phyloP scores from a whole-genome alignment of 1,140 invertebrate species.

The Penaeus indicus region DNA sequence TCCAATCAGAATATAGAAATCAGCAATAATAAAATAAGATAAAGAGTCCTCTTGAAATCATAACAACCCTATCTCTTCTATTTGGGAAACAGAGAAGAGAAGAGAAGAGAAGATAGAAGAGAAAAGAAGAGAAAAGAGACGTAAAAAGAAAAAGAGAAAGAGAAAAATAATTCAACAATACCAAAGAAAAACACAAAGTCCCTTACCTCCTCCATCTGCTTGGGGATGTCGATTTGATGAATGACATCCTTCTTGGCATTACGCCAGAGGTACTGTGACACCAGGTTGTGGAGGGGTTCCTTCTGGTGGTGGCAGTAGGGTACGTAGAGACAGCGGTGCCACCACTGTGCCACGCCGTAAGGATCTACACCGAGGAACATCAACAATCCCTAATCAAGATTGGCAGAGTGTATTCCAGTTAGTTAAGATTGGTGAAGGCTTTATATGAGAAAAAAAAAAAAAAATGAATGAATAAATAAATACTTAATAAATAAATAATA shows the following conservation, averaged over 20 bases:
- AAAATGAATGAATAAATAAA: no score
- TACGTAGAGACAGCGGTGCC: conserved; percentile 74
- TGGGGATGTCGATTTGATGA: conserved; percentile 72
- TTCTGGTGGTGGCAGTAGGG: conserved; percentile 73
- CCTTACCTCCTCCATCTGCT: conserved; percentile 57
- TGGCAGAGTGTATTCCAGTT: no score
- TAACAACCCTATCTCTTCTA: conserved; percentile 46
- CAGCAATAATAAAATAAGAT: conserved; percentile 48
- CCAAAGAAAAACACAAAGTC: neutral
- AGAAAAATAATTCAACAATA: conserved; percentile 55
- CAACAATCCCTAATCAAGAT: conserved; percentile 75
- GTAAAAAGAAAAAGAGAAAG: conserved; percentile 67
- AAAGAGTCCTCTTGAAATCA: neutral
- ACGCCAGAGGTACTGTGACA: conserved; percentile 80
- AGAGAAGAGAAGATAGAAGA: conserved; percentile 67
- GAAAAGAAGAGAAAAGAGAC: conserved; percentile 69
- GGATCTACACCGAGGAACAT: conserved; percentile 79
- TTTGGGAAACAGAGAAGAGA: conserved; percentile 68
- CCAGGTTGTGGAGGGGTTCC: conserved; percentile 73
- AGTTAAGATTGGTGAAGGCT: no score
- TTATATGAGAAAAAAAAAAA: no score
- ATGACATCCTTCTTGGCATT: conserved; percentile 78
- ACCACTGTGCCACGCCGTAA: conserved; percentile 74
- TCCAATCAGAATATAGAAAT: conserved; percentile 70
- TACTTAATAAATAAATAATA: no score